Conservation (phyloP, 2,888 invertebrate genomes). For the Archaeoteleia sp. region DNA sequence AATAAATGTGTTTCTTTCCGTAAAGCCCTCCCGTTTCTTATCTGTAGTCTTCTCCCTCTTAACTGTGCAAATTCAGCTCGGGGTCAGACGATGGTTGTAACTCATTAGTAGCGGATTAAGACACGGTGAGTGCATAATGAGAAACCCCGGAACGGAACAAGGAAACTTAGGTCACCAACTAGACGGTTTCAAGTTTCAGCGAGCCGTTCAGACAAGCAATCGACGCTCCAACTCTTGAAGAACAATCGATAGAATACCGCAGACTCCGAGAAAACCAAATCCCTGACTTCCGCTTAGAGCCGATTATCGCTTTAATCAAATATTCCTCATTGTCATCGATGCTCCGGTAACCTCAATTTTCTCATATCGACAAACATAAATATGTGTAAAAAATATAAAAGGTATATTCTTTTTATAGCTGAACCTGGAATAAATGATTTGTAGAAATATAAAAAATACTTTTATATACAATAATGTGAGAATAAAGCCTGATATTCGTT, state of each 20-base stretch:
- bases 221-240: constrained; percentile 45
- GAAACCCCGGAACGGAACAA: constrained; percentile 48
- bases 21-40: constrained; percentile 1
- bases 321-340: constrained; percentile 61
- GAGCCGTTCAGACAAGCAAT: constrained; percentile 56
- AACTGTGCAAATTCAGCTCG: constrained; percentile 44
- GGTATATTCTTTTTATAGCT: no score
- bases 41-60: constrained; percentile 8
- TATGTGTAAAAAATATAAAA: no score
- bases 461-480: no score
- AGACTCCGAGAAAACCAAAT: constrained; percentile 54
- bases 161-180: constrained; percentile 43
- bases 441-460: no score
- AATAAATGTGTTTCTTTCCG: constrained; percentile 13
- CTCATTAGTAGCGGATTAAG: constrained; percentile 65
- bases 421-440: no score
- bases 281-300: constrained; percentile 61
- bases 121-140: constrained; percentile 60
- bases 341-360: constrained; percentile 42
- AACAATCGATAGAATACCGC: constrained; percentile 58
- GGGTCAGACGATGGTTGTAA: constrained; percentile 56
- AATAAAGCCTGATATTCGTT: no score
- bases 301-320: constrained; percentile 64
- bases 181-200: constrained; percentile 51
- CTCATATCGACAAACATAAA: background rate